These are phyloP conservation scores for Remorina albescens DNA, from an alignment of 2,797 vertebrate species.

Conservation along the genomic window DNA sequence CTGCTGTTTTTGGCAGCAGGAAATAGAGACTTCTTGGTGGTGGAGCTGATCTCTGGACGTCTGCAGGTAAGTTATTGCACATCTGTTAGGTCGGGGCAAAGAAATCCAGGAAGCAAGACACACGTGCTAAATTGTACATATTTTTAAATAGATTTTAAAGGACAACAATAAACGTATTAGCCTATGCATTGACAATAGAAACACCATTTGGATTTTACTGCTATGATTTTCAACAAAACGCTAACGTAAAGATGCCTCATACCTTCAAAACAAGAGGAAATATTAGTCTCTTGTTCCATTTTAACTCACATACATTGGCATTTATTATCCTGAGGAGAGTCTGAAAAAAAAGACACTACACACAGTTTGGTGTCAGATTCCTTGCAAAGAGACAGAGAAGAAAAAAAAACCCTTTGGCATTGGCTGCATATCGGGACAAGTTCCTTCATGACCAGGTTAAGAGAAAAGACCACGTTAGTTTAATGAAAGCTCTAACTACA, in stretches of 20 bases:
- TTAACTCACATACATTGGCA: conserved; percentile 35
- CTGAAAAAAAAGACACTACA: conserved; percentile 49
- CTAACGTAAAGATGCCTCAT: background rate
- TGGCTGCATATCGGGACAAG: conserved; percentile 69
- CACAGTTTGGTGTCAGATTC: conserved; percentile 64
- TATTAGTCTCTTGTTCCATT: conserved; percentile 32
- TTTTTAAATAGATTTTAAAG: conserved; percentile 16
- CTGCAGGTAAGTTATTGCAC: conserved; percentile 79
- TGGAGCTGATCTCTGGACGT: conserved; percentile 87
- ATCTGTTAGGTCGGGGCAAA: no score
- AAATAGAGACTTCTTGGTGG: conserved; percentile 85
- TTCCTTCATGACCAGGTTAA: conserved; percentile 70
- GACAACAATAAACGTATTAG: background rate
- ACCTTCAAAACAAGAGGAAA: conserved; percentile 26
- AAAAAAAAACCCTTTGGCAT: conserved; percentile 48
- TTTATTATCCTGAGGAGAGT: conserved; percentile 54
- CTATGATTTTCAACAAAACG: background rate
- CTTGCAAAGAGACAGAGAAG: conserved; percentile 38
- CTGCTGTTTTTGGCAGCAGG: conserved; percentile 91
- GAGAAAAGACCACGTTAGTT: conserved; percentile 40
- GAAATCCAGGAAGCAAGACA: background rate
- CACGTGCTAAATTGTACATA: background rate
- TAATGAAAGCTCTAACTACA: conserved; percentile 37
- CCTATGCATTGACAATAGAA: background rate
- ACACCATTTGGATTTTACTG: background rate